phyloP scores from a whole-genome alignment of 2,888 invertebrate species.

The Smittia aterrima region DNA sequence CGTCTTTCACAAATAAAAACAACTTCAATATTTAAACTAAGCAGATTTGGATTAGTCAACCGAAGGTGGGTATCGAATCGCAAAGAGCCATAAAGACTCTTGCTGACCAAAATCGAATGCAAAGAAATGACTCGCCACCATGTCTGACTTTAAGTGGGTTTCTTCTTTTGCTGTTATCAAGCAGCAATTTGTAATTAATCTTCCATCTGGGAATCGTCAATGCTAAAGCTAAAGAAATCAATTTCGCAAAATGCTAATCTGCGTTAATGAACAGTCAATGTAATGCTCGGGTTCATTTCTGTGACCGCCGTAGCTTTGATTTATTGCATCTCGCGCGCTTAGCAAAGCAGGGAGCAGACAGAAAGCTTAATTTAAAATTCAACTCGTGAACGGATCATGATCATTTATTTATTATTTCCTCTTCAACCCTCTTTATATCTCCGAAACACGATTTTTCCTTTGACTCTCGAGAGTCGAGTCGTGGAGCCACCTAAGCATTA shows the following conservation, averaged over 20 bases:
- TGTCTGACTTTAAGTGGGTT: constrained; percentile 32
- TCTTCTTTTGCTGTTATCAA: background rate
- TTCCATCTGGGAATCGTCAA: constrained; percentile 25
- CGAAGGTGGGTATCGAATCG: constrained; percentile 27
- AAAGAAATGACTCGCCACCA: constrained; percentile 20
- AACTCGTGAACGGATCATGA: background rate
- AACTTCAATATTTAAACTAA: background rate
- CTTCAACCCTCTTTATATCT: background rate
- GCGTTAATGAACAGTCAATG: background rate
- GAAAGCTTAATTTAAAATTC: background rate
- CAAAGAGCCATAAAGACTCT: constrained; percentile 9
- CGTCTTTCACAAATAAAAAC: background rate
- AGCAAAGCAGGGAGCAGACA: background rate
- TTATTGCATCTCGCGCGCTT: background rate
- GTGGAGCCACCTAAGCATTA: constrained; percentile 20
- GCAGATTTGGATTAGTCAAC: constrained; percentile 37
- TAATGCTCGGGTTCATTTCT: background rate
- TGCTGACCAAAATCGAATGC: constrained; percentile 26
- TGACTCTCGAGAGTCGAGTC: background rate
- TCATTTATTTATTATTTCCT: constrained; percentile 10
- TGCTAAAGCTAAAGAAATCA: background rate
- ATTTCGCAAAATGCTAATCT: background rate
- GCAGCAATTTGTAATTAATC: background rate
- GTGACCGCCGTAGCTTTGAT: background rate
- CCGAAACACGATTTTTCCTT: background rate